Conservation (phyloP, 2,113 vertebrate species). For the Xyliphius kryptos region DNA sequence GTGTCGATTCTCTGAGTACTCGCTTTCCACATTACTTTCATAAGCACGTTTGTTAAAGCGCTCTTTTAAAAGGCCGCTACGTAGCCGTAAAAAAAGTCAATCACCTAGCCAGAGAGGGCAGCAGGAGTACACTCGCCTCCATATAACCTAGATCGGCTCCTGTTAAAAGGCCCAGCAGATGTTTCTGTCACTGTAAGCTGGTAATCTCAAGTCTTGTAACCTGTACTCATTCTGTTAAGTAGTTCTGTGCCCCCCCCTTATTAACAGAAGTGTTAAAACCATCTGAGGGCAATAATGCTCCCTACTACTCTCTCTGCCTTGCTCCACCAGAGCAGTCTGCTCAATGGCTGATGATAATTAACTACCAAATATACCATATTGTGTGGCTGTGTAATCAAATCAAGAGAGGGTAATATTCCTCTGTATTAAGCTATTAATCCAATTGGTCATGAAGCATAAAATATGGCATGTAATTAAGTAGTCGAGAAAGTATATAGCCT, state of each 20-base stretch:
- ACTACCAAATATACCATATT: constrained; percentile 99
- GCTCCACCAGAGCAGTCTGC: constrained; percentile 79
- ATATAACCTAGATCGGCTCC: constrained; percentile 79
- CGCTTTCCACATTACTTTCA: constrained; percentile 54
- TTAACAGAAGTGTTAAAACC: constrained; percentile 94
- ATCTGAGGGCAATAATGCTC: constrained; percentile 88
- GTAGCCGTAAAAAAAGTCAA: constrained; percentile 64
- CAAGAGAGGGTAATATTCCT: constrained; percentile 99
- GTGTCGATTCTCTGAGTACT: constrained; percentile 56
- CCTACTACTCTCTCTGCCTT: constrained; percentile 64
- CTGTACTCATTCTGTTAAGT: constrained; percentile 88
- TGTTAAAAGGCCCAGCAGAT: constrained; percentile 87
- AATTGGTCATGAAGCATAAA: constrained; percentile 99
- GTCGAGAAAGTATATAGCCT: constrained; percentile 99
- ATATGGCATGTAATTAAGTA: constrained; percentile 99
- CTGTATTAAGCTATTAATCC: constrained; percentile 99
- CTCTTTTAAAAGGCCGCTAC: constrained; percentile 66
- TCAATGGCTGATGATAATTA: constrained; percentile 98
- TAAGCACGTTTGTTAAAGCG: constrained; percentile 65
- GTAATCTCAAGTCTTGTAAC: constrained; percentile 86
- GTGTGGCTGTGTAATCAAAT: constrained; percentile 99
- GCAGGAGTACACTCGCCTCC: constrained; percentile 72
- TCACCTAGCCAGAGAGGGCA: constrained; percentile 43
- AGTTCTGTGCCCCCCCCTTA: constrained; percentile 78
- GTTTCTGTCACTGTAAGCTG: constrained; percentile 90